Evolutionary conservation across 1,140 invertebrate species (phyloP).

Genomic region (Paralvinella palmiformis): DNA sequence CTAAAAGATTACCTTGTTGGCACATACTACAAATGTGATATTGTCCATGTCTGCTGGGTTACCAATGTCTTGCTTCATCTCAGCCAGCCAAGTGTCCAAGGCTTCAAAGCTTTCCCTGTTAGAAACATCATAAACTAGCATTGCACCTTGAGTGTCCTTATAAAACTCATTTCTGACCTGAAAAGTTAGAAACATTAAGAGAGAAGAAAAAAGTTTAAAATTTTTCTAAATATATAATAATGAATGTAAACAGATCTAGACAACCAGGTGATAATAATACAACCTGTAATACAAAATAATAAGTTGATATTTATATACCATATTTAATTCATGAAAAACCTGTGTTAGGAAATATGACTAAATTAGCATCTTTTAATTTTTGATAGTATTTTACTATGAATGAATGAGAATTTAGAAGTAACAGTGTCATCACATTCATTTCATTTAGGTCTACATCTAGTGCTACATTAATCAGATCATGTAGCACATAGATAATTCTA

Average conservation of each 20-base stretch:
- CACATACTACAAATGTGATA: slow-evolving; percentile 46
- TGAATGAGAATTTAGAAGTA: no score
- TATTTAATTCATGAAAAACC: no score
- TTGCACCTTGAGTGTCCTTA: slow-evolving; percentile 46
- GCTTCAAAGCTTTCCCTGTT: slow-evolving; percentile 42
- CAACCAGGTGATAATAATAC: background rate
- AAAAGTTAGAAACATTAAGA: no score
- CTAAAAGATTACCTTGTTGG: slow-evolving; percentile 41
- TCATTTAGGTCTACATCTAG: no score
- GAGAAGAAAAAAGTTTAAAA: background rate
- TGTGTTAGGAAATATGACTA: no score
- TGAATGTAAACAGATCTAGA: no score
- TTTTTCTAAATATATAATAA: no score
- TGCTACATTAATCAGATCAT: no score
- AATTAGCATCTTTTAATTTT: no score
- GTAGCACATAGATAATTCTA: no score
- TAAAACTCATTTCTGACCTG: slow-evolving; percentile 52
- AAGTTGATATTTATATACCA: background rate
- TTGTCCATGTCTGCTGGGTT: slow-evolving; percentile 42
- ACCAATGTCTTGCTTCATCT: slow-evolving; percentile 45
- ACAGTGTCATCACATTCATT: no score
- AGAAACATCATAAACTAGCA: slow-evolving; percentile 46
- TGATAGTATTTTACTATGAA: no score
- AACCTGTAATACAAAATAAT: background rate
- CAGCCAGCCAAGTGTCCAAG: slow-evolving; percentile 44